Evolutionary conservation across 2,888 invertebrate genomes (phyloP).

Genomic region (Cephus pygmeus): DNA sequence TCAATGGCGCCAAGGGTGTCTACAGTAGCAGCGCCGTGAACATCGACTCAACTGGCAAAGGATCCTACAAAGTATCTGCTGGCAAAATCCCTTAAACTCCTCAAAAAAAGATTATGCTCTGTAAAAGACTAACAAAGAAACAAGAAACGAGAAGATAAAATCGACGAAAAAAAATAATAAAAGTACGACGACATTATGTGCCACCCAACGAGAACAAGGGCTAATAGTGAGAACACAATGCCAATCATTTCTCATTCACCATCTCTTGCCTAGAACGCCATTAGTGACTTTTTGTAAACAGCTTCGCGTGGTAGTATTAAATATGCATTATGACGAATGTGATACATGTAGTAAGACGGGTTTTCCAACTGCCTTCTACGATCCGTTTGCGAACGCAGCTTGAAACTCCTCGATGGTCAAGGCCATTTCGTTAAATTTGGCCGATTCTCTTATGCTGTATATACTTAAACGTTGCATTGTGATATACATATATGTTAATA

Average conservation of each 20-base stretch:
- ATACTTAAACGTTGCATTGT: constrained; percentile 11
- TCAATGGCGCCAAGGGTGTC: constrained; percentile 66
- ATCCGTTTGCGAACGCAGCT: not conserved
- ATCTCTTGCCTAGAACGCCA: not conserved
- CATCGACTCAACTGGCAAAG: constrained; percentile 66
- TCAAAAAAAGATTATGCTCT: not conserved
- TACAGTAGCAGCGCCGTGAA: constrained; percentile 67
- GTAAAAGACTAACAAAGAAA: not conserved
- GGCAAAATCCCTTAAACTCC: constrained; percentile 57
- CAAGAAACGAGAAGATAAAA: not conserved
- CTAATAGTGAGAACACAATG: not conserved
- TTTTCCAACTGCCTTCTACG: not conserved
- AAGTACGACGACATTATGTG: not conserved
- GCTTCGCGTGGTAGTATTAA: not conserved
- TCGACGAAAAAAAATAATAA: not conserved
- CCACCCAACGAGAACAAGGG: not conserved
- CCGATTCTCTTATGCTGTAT: not conserved
- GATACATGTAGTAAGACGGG: not conserved
- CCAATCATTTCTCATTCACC: not conserved
- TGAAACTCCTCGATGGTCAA: not conserved
- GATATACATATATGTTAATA: constrained; percentile 5
- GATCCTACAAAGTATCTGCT: constrained; percentile 67
- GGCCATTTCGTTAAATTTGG: not conserved
- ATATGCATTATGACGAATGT: not conserved
- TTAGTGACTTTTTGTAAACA: not conserved